Evolutionary conservation across 1,140 invertebrate species (phyloP), one percentile per base, ranked within the genome.

Genomic region (Nasonia vitripennis): DNA sequence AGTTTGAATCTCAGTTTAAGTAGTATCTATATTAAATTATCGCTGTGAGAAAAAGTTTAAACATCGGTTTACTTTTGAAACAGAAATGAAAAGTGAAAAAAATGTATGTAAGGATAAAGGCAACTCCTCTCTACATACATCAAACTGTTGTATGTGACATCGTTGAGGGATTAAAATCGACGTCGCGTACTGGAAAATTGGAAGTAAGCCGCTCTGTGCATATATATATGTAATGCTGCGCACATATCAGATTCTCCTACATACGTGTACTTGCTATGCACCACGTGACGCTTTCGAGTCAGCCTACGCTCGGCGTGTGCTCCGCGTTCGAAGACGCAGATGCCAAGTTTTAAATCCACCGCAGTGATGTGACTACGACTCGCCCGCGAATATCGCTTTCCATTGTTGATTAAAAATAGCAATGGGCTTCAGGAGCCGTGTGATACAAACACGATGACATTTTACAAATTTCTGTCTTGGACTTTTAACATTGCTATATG

Each of bases 111-210:
- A 12, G 10, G 41, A 78, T 10, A 78, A 51, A 78, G 41, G 4
- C 20, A 78, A 55, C 45, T 23, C 34, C 34, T 37, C 34, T 37
- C 34, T 37, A 37, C 34, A 23, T 78, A 14, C 41, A 45, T 45
- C 41, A 45, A 45, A 51, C 45, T 45, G 31, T 68, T 68, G 51
- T 67, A 77, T 37, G 27, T 78, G 75, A 51, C 75, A 84, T 84
- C 83, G 75, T 37, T 79, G 77, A 73, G 77, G 77, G 77, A 79
- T 85, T 78, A 77, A 78, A 84, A 34, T 55, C 82, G 82, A 74
- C 73, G n/a, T 23, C 27, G 55, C 20, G 17, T 62, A 62, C 55
- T 62, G 70, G 74, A n/a, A 80, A 80, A 80, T 80, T 80, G 78
- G 27, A 80, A 80, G 78, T 31, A 67, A 80, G 12, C 77, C 23